phyloP scores from a whole-genome alignment of 2,113 vertebrate species.

The Microtus richardsoni region DNA sequence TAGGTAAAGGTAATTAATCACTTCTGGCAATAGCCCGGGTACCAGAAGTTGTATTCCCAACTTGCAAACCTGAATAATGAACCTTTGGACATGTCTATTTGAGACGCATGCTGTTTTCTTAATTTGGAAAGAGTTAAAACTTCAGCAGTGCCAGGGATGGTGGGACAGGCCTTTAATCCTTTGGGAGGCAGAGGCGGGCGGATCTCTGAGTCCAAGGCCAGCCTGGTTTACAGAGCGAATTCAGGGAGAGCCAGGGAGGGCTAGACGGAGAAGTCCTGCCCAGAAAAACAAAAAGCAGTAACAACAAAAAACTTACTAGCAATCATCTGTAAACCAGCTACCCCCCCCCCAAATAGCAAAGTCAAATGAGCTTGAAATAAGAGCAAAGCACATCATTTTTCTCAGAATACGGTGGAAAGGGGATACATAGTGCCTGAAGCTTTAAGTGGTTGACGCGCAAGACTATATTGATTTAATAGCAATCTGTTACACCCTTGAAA shows the following conservation, averaged over 20 bases:
- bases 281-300: neutral
- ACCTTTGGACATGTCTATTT: neutral
- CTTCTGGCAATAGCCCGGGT: neutral
- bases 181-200: neutral
- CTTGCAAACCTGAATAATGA: neutral
- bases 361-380: conserved; percentile 46
- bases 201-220: neutral
- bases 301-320: neutral
- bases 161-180: neutral
- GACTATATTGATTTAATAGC: neutral
- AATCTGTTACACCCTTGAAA: neutral
- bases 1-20: neutral
- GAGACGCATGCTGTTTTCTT: conserved; percentile 33
- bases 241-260: neutral
- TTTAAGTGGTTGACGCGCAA: neutral
- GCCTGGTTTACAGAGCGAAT: neutral
- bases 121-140: neutral
- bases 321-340: neutral
- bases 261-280: neutral
- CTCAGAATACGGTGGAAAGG: neutral
- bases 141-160: neutral
- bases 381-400: conserved; percentile 32
- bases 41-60: conserved; percentile 14
- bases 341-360: neutral
- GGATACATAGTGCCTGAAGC: neutral